Base-by-base conservation (phyloP, 92 coral and sea anemone genomes). In the Micromussa lordhowensis region DNA sequence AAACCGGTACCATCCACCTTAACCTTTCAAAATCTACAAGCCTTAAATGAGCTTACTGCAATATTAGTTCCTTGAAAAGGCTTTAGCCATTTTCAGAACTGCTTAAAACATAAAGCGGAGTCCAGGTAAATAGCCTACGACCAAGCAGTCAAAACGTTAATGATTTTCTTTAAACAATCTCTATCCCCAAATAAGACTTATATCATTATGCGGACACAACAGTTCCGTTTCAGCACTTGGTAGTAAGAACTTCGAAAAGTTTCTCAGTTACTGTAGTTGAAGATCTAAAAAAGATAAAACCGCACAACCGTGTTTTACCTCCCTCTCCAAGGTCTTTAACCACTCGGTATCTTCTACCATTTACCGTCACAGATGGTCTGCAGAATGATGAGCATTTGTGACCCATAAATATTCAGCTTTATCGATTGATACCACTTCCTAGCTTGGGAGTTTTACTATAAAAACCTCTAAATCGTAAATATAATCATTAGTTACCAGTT, bases 251-350 rank as follows among this genome's bases (percentile, higher is more conserved):
- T 64, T 64, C 70, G 69, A 63, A 63, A 63, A 3, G 69, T 63
- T 19, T 14, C 19, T 58, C 1, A n/a, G 1, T 55, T 2, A n/a
- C n/a, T n/a, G 0, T 18, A 24, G 22, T 24, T 3, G 26, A 18
- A 12, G 61, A 1, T 58, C 26, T 4, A 18, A 40, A 40, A 40
- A 10, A 40, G 24, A 19, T 17, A 1, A 19, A 13, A 17, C 0
- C 24, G 29, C 1, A 58, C 4, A 17, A 61, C 7, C 24, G 17
- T 44, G 10, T 53, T 86, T 86, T 87, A 98, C 99, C 99, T 80
- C 99, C 99, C 87, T 98, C 99, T n/a, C 99, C 99, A 59, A 98
- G 92, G 76, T 98, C 98, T 78, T 90, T 94, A 13, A 95, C 95
- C 31, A 98, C 93, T 51, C 95, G 91, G 84, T 98, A 98, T 26